Conservation (phyloP, 2,113 vertebrate genomes). For the Progne subis region DNA sequence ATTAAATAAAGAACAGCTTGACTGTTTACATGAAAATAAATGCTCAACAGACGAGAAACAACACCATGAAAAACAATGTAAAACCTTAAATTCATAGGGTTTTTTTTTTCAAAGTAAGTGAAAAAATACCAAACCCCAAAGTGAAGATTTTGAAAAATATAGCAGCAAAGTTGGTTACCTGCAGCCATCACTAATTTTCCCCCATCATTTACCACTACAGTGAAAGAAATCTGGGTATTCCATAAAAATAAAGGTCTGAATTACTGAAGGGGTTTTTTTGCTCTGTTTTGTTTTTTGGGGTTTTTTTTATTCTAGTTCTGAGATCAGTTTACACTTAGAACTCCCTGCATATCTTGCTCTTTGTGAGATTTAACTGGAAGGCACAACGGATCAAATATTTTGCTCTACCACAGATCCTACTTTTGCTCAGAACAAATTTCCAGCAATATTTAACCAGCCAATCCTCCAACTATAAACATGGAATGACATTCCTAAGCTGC, state of each 20-base stretch:
- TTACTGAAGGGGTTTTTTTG: neutral
- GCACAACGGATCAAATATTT: neutral
- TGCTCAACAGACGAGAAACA: neutral
- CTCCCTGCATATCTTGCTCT: neutral
- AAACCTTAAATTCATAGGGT: neutral
- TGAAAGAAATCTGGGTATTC: neutral
- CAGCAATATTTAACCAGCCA: neutral
- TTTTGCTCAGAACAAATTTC: neutral
- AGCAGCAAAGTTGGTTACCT: neutral
- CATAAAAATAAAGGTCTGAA: neutral
- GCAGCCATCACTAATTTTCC: neutral
- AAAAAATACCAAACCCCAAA: neutral
- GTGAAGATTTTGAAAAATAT: neutral
- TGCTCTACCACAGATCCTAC: neutral
- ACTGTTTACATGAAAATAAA: neutral
- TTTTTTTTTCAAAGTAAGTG: neutral
- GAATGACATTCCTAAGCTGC: neutral
- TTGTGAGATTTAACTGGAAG: neutral
- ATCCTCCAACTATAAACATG: accelerated
- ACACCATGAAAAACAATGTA: neutral
- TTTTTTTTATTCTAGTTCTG: neutral
- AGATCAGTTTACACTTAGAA: neutral
- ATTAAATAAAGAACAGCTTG: neutral
- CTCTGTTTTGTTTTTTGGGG: neutral
- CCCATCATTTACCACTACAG: neutral